Percentiles rank a stretch among this genome's conserved stretches.
Evolutionary conservation across 2,113 vertebrate species (phyloP).

Genomic region (Xiphophorus couchianus): DNA sequence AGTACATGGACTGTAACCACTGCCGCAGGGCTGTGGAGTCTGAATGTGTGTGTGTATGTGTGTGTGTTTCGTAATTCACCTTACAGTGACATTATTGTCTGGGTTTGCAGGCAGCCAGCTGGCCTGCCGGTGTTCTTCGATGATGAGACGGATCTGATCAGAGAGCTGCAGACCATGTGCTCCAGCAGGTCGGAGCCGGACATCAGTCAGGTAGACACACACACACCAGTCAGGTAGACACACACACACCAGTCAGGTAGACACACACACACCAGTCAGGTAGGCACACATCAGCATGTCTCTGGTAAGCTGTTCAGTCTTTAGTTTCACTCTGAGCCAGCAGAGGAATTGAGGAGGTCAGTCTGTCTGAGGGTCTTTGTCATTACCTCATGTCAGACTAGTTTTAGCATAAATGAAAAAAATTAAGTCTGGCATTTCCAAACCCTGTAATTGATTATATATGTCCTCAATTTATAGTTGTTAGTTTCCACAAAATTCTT

Average conservation of each 20-base stretch:
- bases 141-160: constrained; percentile 90
- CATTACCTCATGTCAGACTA: too few species aligned
- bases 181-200: constrained; percentile 96
- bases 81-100: background rate
- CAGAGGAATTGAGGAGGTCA: too few species aligned
- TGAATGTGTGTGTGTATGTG: too few species aligned
- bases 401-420: too few species aligned
- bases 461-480: too few species aligned
- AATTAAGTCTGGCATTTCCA: too few species aligned
- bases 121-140: constrained; percentile 85
- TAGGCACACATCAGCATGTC: constrained; percentile 49
- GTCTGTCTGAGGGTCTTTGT: too few species aligned
- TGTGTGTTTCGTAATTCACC: background rate
- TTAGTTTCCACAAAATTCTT: too few species aligned
- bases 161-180: constrained; percentile 92
- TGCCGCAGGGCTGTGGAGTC: background rate
- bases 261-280: constrained; percentile 89
- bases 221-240: constrained; percentile 90
- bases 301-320: too few species aligned
- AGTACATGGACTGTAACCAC: background rate
- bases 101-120: constrained; percentile 35
- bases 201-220: constrained; percentile 88
- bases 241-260: constrained; percentile 91
- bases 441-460: too few species aligned
- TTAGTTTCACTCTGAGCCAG: too few species aligned